phyloP scores from a whole-genome alignment of 2,888 invertebrate species.

The Nyleta sp. region DNA sequence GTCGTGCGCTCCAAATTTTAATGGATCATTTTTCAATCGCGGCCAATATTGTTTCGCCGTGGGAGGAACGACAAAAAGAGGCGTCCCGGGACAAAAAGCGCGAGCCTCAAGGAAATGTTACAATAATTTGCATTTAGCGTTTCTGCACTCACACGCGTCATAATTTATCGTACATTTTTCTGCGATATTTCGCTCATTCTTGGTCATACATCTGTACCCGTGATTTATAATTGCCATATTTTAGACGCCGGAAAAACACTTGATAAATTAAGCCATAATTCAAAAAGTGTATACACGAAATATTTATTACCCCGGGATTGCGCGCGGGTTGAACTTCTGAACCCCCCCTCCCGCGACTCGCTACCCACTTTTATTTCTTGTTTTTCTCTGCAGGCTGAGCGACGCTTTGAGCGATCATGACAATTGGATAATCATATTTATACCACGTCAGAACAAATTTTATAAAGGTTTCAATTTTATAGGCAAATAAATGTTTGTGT shows the following conservation, averaged over 20 bases:
- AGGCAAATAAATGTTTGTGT: constrained; percentile 59
- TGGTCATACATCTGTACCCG: constrained; percentile 51
- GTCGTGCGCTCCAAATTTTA: constrained; percentile 23
- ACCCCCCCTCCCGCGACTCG: not conserved
- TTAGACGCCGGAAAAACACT: constrained; percentile 59
- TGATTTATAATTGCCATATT: constrained; percentile 64
- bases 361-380: not conserved
- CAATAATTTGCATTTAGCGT: constrained; percentile 50
- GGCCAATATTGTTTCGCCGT: constrained; percentile 26
- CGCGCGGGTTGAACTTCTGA: constrained; percentile 25
- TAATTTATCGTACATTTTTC: constrained; percentile 55
- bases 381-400: not conserved
- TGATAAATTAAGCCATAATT: constrained; percentile 63
- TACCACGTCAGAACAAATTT: constrained; percentile 53
- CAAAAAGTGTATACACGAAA: constrained; percentile 61
- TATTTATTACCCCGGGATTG: constrained; percentile 51
- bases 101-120: constrained; percentile 18
- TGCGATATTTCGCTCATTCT: constrained; percentile 60
- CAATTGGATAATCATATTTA: constrained; percentile 55
- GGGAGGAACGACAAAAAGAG: not conserved
- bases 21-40: constrained; percentile 47
- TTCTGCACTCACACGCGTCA: constrained; percentile 43
- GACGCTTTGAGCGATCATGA: constrained; percentile 46
- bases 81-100: constrained; percentile 1
- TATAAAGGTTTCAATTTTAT: constrained; percentile 62